A percentile compares a stretch with the other conserved stretches of the same genome.
These are phyloP conservation scores for Willisornis vidua DNA, from an alignment of 2,113 vertebrate species.

Conservation along the genomic window DNA sequence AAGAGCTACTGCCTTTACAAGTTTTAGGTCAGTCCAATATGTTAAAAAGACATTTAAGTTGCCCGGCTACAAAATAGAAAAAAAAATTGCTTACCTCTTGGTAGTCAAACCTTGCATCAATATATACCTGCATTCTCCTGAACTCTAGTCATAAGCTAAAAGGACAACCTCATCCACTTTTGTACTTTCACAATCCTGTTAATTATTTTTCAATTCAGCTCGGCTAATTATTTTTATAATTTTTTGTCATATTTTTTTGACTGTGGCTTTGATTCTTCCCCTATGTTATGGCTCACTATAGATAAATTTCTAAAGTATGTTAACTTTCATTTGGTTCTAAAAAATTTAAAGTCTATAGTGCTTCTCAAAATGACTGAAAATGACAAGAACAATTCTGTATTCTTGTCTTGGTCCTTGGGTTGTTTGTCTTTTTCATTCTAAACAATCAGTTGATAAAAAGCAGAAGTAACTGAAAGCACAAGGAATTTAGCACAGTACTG, in stretches of 20 bases:
- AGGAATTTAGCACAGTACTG: neutral
- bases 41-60: neutral
- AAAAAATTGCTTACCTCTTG: neutral
- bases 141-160: neutral
- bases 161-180: neutral
- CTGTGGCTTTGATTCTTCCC: neutral
- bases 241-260: neutral
- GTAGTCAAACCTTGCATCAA: neutral
- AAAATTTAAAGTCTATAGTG: neutral
- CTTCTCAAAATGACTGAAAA: neutral
- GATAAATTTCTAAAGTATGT: neutral
- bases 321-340: neutral
- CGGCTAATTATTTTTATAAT: accelerated
- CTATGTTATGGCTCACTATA: neutral
- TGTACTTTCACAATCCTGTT: neutral
- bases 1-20: neutral
- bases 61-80: neutral
- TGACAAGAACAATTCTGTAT: neutral
- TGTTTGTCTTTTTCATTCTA: neutral
- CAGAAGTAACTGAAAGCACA: neutral
- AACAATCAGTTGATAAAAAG: neutral
- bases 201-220: neutral
- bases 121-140: neutral
- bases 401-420: neutral
- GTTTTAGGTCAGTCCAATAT: neutral